Conservation (phyloP, 2,888 invertebrate genomes). For the Perdita meconis region DNA sequence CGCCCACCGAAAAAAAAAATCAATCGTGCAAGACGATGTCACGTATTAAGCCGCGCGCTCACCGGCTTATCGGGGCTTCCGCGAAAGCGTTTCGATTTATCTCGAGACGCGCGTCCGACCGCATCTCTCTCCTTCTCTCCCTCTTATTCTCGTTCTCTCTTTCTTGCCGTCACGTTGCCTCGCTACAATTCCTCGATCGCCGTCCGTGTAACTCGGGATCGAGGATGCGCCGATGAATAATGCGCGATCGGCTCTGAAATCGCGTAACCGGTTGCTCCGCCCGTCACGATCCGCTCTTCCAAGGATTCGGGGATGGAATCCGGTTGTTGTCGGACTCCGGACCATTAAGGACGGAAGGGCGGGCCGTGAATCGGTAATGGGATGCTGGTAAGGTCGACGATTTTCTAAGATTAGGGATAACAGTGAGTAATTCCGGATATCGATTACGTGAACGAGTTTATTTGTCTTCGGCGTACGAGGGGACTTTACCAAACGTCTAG, state of each 20-base stretch:
- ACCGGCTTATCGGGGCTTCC: constrained; percentile 45
- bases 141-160: too few species aligned
- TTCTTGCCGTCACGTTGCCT: too few species aligned
- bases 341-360: not conserved
- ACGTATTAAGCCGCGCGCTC: constrained; percentile 36
- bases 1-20: constrained; percentile 16
- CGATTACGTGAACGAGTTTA: not conserved
- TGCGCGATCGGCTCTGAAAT: constrained; percentile 6
- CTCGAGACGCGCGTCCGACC: constrained; percentile 19
- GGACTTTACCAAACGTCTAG: too few species aligned
- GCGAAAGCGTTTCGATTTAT: constrained; percentile 51
- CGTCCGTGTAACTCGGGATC: constrained; percentile 8
- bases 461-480: too few species aligned
- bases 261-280: constrained; percentile 6
- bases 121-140: not conserved
- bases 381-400: not conserved
- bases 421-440: not conserved
- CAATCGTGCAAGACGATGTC: constrained; percentile 64
- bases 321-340: not conserved
- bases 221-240: constrained; percentile 37
- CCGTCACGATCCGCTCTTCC: not conserved
- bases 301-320: not conserved
- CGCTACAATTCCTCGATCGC: constrained; percentile 10
- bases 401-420: not conserved
- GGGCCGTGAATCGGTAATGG: not conserved